These are phyloP conservation scores for Caracal caracal DNA, from an alignment of 2,113 vertebrate genomes.

Conservation along the genomic window DNA sequence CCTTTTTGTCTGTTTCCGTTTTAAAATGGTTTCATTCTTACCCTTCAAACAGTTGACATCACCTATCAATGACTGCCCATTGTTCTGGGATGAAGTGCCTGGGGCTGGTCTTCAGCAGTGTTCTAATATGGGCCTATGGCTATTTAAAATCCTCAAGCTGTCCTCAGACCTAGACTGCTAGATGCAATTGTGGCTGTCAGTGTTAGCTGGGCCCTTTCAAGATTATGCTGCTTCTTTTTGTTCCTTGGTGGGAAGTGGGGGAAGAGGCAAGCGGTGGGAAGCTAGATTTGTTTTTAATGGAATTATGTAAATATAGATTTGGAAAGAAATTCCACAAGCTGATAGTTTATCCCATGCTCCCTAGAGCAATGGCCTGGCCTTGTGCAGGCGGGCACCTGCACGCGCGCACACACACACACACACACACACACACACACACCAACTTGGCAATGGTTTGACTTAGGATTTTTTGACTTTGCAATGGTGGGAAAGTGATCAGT, in stretches of 20 bases:
- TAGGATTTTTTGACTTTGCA: background rate
- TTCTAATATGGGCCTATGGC: background rate
- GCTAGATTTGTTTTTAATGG: conserved; percentile 15
- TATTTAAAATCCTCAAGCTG: background rate
- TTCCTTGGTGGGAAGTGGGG: background rate
- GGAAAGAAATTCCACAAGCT: background rate
- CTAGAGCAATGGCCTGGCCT: background rate
- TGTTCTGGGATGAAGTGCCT: background rate
- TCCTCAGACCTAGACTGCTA: background rate
- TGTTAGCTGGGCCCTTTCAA: background rate
- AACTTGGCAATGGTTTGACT: background rate
- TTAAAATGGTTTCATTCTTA: conserved; percentile 50
- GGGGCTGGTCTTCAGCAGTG: background rate
- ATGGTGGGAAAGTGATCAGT: background rate
- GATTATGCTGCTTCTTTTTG: background rate
- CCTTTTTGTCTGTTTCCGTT: conserved; percentile 53
- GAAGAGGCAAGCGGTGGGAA: background rate
- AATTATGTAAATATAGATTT: background rate
- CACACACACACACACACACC: background rate
- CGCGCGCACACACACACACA: too few species aligned
- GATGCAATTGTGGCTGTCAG: background rate
- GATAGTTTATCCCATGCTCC: background rate
- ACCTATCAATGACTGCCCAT: background rate
- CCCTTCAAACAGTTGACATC: background rate
- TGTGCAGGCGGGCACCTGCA: background rate